Percentiles rank a stretch among this genome's conserved stretches.
These are phyloP conservation scores for Rhopilema esculentum DNA, from an alignment of 30 jellyfish, hydroid and myxozoan genomes.

Conservation along the genomic window DNA sequence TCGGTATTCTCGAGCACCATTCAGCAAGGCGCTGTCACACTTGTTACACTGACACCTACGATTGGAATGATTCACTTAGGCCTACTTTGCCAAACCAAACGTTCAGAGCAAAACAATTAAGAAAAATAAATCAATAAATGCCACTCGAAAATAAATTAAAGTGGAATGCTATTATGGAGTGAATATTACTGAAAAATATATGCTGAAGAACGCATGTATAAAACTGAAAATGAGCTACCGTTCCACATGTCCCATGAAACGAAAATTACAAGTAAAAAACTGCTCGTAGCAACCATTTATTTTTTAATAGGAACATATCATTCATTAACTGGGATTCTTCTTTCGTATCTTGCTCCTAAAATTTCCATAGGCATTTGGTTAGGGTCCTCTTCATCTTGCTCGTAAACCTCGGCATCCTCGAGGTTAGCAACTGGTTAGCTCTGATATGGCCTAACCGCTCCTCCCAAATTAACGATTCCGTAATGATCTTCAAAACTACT, in stretches of 20 bases:
- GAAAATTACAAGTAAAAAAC: background rate
- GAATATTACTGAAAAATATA: background rate
- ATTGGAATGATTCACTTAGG: background rate
- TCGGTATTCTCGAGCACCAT: slow-evolving; percentile 25
- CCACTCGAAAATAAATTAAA: background rate
- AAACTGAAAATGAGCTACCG: background rate
- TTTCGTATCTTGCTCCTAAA: slow-evolving; percentile 10
- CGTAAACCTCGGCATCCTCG: background rate
- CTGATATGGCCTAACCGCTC: slow-evolving; percentile 12
- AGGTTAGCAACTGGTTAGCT: background rate
- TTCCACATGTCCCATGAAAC: background rate
- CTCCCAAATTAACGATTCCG: slow-evolving; percentile 10
- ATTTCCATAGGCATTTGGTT: background rate
- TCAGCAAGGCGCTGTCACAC: slow-evolving; percentile 3
- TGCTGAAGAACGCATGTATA: background rate
- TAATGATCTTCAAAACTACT: slow-evolving; percentile 4
- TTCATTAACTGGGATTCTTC: background rate
- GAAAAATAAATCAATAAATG: background rate
- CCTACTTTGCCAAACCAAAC: background rate
- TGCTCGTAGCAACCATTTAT: background rate
- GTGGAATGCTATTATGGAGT: background rate
- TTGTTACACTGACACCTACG: slow-evolving; percentile 6
- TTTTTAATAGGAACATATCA: background rate
- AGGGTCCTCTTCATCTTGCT: slow-evolving; percentile 2
- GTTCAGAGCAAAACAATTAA: background rate